Base-by-base conservation (phyloP, 1,140 invertebrate species). In the Ceratosolen fusciceps region DNA sequence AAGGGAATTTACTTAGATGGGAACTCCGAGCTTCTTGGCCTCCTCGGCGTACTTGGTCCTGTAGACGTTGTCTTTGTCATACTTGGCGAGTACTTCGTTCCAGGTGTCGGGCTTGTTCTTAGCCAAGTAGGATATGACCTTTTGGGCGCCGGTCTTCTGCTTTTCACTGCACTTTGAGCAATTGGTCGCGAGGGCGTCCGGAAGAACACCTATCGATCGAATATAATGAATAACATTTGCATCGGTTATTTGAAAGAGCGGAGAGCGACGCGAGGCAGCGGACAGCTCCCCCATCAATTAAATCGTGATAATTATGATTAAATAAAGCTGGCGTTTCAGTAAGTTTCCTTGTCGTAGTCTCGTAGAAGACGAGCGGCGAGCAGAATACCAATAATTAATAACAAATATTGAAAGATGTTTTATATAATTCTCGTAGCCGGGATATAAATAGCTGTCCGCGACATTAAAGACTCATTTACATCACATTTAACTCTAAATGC, bases 121-220 rank as follows among this genome's bases (percentile, higher is more conserved):
- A 47, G 92, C 90, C 49, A 93, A 81, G 49, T 84, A 87, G 26
- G 88, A 89, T 39, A 93, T 91, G 0, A 93, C 90, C 80, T 91
- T 92, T 19, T 91, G 87, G 0, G 91, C 86, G 19, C 91, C 91
- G 0, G 90, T 81, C 60, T 88, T 90, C 82, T 95, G 94, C 29
- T 87, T 89, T 3, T 93, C 90, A 31, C 91, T 92, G 79, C 94
- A 94, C 85, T 93, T 94, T 12, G 77, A 82, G 82, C 94, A 95
- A 5, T 91, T 92, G 0, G 92, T 93, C 79, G 92, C 87, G 10
- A 94, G 79, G 1, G 93, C 94, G 49, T 94, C 93, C 9, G 91
- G 90, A 1, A 95, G 84, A 2, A 91, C 67, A n/a, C 87, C 92
- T 92, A 84, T 26, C 31, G 16, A 70, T 70, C 67, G 14, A 47